These are phyloP conservation scores for Rhogogaster chlorosoma DNA, from an alignment of 2,888 invertebrate species.

Conservation along the genomic window DNA sequence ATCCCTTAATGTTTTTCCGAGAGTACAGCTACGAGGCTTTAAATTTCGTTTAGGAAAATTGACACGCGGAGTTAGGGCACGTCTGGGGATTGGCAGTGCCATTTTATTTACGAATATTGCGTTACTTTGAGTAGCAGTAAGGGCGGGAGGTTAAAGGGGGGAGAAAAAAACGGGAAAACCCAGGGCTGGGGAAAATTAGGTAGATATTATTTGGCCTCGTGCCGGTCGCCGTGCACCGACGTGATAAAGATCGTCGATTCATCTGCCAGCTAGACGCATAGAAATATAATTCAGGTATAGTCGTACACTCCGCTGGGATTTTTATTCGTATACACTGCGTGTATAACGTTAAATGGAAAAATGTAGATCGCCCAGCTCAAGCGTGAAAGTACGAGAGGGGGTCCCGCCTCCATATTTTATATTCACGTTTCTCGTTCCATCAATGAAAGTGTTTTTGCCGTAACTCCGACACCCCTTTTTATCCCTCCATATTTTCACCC, in stretches of 20 bases:
- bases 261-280: neutral
- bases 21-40: too few relatives aligned
- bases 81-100: conserved; percentile 47
- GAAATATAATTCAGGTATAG: neutral
- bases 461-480: neutral
- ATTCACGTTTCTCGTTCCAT: conserved; percentile 26
- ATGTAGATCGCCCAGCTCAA: neutral
- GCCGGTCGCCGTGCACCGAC: neutral
- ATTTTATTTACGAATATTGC: conserved; percentile 53
- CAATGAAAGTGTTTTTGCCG: conserved; percentile 15
- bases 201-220: conserved; percentile 50
- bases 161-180: neutral
- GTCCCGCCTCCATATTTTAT: conserved; percentile 7
- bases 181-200: conserved; percentile 43
- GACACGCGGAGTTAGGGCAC: conserved; percentile 36
- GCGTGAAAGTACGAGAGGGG: conserved; percentile 19
- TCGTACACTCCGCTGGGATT: neutral
- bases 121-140: conserved; percentile 15
- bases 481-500: neutral
- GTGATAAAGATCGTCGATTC: conserved; percentile 40
- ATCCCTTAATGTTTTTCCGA: conserved; percentile 6
- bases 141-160: neutral
- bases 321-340: neutral
- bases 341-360: neutral
- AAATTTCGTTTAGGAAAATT: conserved; percentile 52